Base-by-base conservation (phyloP, 2,113 vertebrate genomes). In the Phyllopteryx taeniolatus region DNA sequence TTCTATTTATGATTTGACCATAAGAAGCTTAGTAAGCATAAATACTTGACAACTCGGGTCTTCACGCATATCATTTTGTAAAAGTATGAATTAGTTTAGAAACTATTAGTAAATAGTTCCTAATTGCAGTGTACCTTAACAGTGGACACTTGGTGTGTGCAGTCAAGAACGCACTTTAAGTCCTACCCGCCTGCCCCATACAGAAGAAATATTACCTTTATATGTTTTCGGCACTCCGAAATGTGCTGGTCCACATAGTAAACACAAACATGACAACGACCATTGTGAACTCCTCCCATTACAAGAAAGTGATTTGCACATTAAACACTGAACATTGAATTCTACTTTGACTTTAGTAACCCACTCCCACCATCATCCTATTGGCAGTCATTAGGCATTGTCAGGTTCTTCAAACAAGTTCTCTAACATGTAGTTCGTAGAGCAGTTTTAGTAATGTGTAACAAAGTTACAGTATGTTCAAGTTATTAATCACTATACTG, bases 1-100 rank as follows among this genome's bases (percentile, higher is more conserved):
- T 76, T 73, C 54, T 43, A 13, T 62, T 67, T 39, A 43, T 68
- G 74, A 44, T 63, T 72, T 53, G 56, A 71, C 66, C 43, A 43
- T 46, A 22, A 59, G 35, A 33, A 60, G 42, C 70, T 8, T 31
- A 20, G 42, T 72, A 17, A 68, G 20, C 33, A 63, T 11, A 39
- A 51, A 47, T 44, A 63, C 17, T 62, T 62, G 15, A 39, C 8
- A 39, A 20, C 14, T 61, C 14, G 13, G 10, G 19, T n/a, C 35
- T 39, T 39, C 9, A 19, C 15, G 15, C 27, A 19, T 19, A 62
- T 19, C 3, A 11, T 19, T 7, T 39, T 39, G 14, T 6, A 17
- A 35, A 19, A 19, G 33, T 62, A 33, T 43, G 27, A 60, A 60
- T 33, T 39, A 61, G 27, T 27, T 27, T 27, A 27, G 27, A 27